Conservation (phyloP, 1,140 invertebrate genomes). For the Harlomillsia oculata region DNA sequence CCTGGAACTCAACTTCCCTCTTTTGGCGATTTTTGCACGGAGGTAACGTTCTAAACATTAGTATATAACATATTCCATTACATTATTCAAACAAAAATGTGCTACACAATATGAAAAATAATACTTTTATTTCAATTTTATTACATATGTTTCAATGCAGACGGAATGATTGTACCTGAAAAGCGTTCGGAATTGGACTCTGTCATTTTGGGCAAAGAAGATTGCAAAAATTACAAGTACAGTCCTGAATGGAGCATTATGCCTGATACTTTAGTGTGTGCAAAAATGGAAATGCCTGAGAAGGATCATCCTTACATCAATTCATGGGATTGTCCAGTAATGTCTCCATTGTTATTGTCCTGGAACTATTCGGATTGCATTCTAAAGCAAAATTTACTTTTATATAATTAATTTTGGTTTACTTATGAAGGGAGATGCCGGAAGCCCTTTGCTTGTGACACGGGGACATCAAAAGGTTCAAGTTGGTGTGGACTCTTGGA, state of each 20-base stretch:
- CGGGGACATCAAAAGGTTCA: constrained; percentile 20
- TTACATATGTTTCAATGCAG: constrained; percentile 1
- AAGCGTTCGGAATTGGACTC: constrained; percentile 22
- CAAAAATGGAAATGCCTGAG: constrained; percentile 14
- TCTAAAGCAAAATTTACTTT: too few species aligned
- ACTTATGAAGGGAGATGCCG: constrained; percentile 22
- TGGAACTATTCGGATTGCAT: background rate
- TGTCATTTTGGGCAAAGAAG: constrained; percentile 8
- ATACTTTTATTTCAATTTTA: background rate
- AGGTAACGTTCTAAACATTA: constrained; percentile 1
- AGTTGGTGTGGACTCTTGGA: constrained; percentile 28
- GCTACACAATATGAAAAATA: background rate
- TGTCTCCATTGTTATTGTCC: background rate
- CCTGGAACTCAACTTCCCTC: constrained; percentile 15
- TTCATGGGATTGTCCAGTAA: constrained; percentile 28
- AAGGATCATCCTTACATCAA: constrained; percentile 12
- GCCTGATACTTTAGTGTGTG: constrained; percentile 25
- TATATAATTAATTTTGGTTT: background rate
- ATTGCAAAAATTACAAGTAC: constrained; percentile 18
- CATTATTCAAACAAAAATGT: too few species aligned
- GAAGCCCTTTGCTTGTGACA: constrained; percentile 11
- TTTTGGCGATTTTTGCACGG: constrained; percentile 25
- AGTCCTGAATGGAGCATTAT: constrained; percentile 19
- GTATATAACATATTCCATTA: too few species aligned
- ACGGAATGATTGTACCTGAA: constrained; percentile 18